Percentiles rank a stretch among this genome's conserved stretches.
Conservation (phyloP, 2,113 vertebrate species). For the Melanerpes formicivorus region DNA sequence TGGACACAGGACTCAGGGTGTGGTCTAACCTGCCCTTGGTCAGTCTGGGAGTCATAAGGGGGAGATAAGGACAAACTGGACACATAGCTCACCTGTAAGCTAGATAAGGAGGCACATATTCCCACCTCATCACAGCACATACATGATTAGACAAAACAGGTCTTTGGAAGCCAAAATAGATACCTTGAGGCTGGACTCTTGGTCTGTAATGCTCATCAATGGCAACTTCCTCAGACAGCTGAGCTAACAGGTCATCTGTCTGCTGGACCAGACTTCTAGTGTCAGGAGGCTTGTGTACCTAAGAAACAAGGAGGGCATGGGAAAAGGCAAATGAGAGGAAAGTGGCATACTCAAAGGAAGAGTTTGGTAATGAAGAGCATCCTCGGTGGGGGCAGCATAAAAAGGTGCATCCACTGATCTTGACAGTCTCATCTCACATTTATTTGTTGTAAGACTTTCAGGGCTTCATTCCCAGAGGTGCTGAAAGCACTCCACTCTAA, state of each 20-base stretch:
- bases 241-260: constrained; percentile 86
- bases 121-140: neutral
- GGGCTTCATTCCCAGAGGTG: neutral
- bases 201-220: constrained; percentile 81
- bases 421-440: neutral
- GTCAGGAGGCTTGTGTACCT: constrained; percentile 84
- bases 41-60: neutral
- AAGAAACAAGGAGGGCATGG: neutral
- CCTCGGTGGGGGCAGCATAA: neutral
- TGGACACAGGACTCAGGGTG: too few species aligned
- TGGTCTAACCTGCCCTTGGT: neutral
- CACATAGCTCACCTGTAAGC: neutral
- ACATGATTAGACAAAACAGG: neutral
- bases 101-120: neutral
- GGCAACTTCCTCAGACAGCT: constrained; percentile 86
- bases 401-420: neutral
- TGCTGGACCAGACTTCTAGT: constrained; percentile 85
- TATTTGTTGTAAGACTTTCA: neutral
- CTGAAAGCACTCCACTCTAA: neutral
- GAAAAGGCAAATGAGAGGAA: neutral
- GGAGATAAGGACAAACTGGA: neutral
- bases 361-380: neutral
- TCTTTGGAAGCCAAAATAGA: neutral
- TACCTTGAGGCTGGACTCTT: constrained; percentile 69
- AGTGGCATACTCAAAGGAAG: neutral